Base-by-base conservation (phyloP, 2,888 invertebrate genomes). In the Archips crataeganus region DNA sequence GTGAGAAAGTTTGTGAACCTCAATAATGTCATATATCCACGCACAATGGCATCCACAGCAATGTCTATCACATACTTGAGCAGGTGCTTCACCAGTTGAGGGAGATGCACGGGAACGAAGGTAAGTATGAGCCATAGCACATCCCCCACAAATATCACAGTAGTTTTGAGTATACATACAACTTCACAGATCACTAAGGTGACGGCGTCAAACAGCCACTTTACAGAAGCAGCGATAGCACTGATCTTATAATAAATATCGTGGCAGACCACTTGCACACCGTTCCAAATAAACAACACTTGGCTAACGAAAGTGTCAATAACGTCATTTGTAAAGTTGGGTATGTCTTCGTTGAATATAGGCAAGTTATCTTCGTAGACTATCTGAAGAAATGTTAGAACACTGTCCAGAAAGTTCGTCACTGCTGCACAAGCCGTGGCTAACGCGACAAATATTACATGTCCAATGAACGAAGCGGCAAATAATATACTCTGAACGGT, bases 331-430 rank as follows among this genome's bases (percentile, higher is more conserved):
- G 82, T 76, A 32, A 87, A 83, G 67, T 82, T 84, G 5, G 94
- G 94, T 78, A 94, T 79, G 64, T 92, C 91, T 83, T 94, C 93
- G 39, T 89, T 87, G 76, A 94, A 87, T 78, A 90, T 82, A 32
- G 81, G 77, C 65, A 87, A 74, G 81, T 94, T 94, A 77, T 94
- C 94, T 86, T 94, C 94, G 75, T 94, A 94, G 9, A 94, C 84
- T 75, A 94, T 91, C 83, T 89, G 85, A 73, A 93, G 84, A 80
- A 94, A 93, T 45, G 83, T 64, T 47, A 81, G n/a, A 13, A 91
- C 64, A 76, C 76, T 87, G 75, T 80, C 75, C 11, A 87, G 70
- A 69, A 84, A 79, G 75, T 80, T 82, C 45, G 80, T 67, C 66
- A 90, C 15, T 68, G 84, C 39, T 69, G 83, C 81, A 36, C 80